Evolutionary conservation across 2,797 vertebrate genomes (phyloP).

Genomic region (Macropodus opercularis): DNA sequence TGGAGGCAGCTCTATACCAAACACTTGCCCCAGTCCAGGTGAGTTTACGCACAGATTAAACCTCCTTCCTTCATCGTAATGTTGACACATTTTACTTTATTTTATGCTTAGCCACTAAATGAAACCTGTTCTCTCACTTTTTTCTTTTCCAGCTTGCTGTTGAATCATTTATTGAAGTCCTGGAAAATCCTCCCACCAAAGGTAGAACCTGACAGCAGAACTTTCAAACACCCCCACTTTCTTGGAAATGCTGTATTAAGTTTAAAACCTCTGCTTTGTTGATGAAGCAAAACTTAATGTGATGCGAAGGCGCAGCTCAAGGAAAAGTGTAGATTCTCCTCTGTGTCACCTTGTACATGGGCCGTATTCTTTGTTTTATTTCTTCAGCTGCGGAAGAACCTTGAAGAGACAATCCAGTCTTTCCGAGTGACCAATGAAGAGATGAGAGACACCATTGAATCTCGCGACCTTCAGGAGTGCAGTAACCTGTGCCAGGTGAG

Average conservation of each 20-base stretch:
- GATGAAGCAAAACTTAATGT: neutral
- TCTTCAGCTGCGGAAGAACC: constrained; percentile 83
- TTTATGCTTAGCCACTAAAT: too few species aligned
- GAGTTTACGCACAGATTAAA: neutral
- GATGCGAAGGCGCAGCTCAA: neutral
- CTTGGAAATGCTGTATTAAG: too few species aligned
- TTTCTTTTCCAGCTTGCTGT: constrained; percentile 83
- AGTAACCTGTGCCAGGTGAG: constrained; percentile 87
- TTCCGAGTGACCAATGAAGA: constrained; percentile 94
- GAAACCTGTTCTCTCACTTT: neutral
- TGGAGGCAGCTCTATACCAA: constrained; percentile 97
- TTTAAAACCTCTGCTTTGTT: too few species aligned
- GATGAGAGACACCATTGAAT: constrained; percentile 75
- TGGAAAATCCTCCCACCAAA: constrained; percentile 88
- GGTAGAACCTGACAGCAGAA: constrained; percentile 71
- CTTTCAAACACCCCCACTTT: neutral
- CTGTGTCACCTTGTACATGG: neutral
- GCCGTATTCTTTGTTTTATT: neutral
- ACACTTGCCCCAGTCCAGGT: constrained; percentile 94
- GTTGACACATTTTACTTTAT: too few species aligned
- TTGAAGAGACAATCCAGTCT: constrained; percentile 91
- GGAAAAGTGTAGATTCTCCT: neutral
- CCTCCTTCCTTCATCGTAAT: too few species aligned
- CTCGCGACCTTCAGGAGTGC: constrained; percentile 81
- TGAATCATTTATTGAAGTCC: constrained; percentile 86